phyloP scores from a whole-genome alignment of 1,140 invertebrate genomes.

The Lysiphlebus fabarum region DNA sequence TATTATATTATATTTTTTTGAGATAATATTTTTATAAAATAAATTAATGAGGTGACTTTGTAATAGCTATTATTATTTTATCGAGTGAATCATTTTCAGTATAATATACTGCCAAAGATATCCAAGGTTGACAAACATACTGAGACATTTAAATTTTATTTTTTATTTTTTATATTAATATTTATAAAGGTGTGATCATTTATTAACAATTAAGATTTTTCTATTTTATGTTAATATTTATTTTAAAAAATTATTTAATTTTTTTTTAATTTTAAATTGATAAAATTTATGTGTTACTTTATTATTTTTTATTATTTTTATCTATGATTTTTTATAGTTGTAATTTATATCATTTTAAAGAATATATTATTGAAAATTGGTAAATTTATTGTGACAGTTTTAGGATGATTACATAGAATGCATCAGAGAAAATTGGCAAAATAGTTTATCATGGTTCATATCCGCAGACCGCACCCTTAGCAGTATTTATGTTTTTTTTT shows the following conservation, averaged over 20 bases:
- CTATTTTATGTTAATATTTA: neutral
- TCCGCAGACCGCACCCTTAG: slow-evolving; percentile 26
- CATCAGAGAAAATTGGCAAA: slow-evolving; percentile 25
- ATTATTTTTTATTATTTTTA: neutral
- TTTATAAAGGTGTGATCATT: slow-evolving; percentile 23
- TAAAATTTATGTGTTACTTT: too few species aligned
- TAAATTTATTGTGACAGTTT: neutral
- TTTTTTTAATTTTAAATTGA: too few species aligned
- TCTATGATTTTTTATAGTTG: neutral
- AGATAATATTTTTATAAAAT: too few species aligned
- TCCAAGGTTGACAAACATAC: too few species aligned
- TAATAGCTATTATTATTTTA: too few species aligned
- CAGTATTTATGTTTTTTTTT: neutral
- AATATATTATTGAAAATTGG: neutral
- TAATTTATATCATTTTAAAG: neutral
- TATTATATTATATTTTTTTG: too few species aligned
- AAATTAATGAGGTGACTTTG: too few species aligned
- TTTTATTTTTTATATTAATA: slow-evolving; percentile 10
- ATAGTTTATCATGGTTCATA: slow-evolving; percentile 23
- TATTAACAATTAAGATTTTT: slow-evolving; percentile 1
- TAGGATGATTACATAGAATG: slow-evolving; percentile 15
- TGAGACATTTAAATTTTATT: too few species aligned
- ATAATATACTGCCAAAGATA: too few species aligned
- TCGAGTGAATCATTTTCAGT: too few species aligned
- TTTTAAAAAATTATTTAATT: too few species aligned